A percentile compares a stretch with the other conserved stretches of the same genome.
Evolutionary conservation across 2,113 vertebrate genomes (phyloP).

Genomic region (Sphaerodactylus townsendi): DNA sequence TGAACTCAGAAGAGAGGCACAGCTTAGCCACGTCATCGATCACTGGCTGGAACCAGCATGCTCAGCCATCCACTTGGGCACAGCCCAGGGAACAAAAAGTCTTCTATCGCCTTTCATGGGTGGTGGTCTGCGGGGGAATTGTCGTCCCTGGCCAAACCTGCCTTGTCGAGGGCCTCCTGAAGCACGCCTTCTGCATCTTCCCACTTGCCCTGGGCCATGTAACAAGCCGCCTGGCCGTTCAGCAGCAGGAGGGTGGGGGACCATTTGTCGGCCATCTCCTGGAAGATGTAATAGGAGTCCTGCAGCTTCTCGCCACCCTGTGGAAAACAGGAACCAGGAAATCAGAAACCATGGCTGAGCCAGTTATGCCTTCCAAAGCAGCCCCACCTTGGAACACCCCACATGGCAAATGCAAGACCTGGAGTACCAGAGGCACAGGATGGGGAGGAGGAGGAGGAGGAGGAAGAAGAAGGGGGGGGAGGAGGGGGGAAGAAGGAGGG

Average conservation of each 20-base stretch:
- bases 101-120: background rate
- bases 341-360: too few species aligned
- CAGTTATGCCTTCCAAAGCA: too few species aligned
- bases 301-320: slow-evolving; percentile 96
- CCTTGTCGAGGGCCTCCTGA: slow-evolving; percentile 88
- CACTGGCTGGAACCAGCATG: too few species aligned
- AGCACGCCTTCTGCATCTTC: slow-evolving; percentile 91
- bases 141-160: background rate
- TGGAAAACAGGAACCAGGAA: background rate
- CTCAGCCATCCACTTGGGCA: too few species aligned
- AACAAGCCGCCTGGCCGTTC: slow-evolving; percentile 88
- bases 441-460: too few species aligned
- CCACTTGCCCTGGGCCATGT: slow-evolving; percentile 96
- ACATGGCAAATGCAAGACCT: too few species aligned
- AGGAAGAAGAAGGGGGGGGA: too few species aligned
- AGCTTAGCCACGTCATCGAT: too few species aligned
- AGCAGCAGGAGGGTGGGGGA: slow-evolving; percentile 89
- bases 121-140: accelerated
- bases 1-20: too few species aligned
- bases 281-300: slow-evolving; percentile 97
- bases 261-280: slow-evolving; percentile 96
- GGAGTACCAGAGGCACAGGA: too few species aligned
- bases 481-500: too few species aligned
- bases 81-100: background rate
- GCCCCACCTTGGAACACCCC: too few species aligned